These are phyloP conservation scores for Halesus radiatus DNA, from an alignment of 1,140 invertebrate genomes.

Conservation along the genomic window DNA sequence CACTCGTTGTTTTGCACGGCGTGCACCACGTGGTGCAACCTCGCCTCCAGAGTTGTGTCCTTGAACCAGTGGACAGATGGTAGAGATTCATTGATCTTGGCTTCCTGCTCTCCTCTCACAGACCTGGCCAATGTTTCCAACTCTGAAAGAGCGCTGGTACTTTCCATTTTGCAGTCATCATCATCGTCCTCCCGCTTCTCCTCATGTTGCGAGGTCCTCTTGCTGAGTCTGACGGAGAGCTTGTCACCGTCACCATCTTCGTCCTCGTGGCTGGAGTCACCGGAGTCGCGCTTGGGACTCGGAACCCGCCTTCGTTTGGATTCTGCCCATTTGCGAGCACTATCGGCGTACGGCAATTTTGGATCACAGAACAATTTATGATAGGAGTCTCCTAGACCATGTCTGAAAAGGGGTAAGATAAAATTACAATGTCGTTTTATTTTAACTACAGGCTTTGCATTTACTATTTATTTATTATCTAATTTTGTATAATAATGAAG, in stretches of 20 bases:
- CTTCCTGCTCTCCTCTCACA: slow-evolving; percentile 62
- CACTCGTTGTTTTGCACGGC: slow-evolving; percentile 95
- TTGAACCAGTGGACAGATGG: slow-evolving; percentile 73
- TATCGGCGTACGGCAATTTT: slow-evolving; percentile 86
- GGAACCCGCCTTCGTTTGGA: slow-evolving; percentile 61
- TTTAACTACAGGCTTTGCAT: too few species aligned
- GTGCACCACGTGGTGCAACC: slow-evolving; percentile 93
- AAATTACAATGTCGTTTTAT: too few species aligned
- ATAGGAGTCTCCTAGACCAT: slow-evolving; percentile 94
- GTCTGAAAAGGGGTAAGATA: slow-evolving; percentile 72
- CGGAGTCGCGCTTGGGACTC: slow-evolving; percentile 66
- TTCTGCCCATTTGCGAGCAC: slow-evolving; percentile 66
- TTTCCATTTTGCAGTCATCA: slow-evolving; percentile 63
- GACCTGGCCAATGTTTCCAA: slow-evolving; percentile 65
- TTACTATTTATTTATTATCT: too few species aligned
- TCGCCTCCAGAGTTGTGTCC: slow-evolving; percentile 87
- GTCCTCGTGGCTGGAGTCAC: slow-evolving; percentile 63
- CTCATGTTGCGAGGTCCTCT: slow-evolving; percentile 62
- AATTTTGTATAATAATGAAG: background rate
- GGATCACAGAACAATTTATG: slow-evolving; percentile 94
- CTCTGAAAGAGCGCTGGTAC: slow-evolving; percentile 62
- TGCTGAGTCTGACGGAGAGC: slow-evolving; percentile 63
- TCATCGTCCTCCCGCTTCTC: slow-evolving; percentile 63
- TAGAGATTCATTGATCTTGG: slow-evolving; percentile 61
- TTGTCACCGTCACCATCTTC: slow-evolving; percentile 61